Evolutionary conservation across 1,140 invertebrate genomes (phyloP).

Genomic region (Rhyacophila brunnea): DNA sequence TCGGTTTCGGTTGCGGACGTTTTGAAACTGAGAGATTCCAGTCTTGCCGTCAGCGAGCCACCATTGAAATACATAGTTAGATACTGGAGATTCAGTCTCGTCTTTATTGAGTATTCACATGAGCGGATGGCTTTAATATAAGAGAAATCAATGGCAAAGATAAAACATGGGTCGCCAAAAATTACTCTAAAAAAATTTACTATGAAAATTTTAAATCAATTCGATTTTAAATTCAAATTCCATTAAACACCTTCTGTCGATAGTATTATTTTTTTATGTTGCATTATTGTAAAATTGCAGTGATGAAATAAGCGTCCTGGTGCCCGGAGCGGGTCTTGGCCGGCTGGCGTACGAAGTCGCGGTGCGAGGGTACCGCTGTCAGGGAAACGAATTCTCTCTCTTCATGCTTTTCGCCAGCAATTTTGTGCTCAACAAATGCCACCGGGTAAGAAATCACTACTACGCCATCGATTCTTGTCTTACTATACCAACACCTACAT

Average conservation of each 20-base stretch:
- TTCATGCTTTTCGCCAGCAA: constrained; percentile 97
- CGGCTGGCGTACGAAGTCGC: constrained; percentile 93
- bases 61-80: too few species aligned
- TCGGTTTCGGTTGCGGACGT: too few species aligned
- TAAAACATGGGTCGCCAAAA: neutral
- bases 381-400: constrained; percentile 97
- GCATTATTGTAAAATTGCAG: constrained; percentile 39
- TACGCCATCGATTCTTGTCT: too few species aligned
- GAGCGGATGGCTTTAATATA: too few species aligned
- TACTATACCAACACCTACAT: too few species aligned
- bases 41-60: too few species aligned
- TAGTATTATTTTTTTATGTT: too few species aligned
- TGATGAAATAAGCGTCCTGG: constrained; percentile 72
- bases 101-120: too few species aligned
- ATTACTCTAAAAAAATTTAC: neutral
- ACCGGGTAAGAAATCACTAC: constrained; percentile 49
- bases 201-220: neutral
- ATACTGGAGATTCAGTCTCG: too few species aligned
- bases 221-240: too few species aligned
- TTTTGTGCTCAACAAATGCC: constrained; percentile 89
- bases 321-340: constrained; percentile 93
- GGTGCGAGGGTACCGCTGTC: constrained; percentile 81
- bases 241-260: too few species aligned
- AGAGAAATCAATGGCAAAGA: neutral
- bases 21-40: too few species aligned